A percentile compares a stretch with the other conserved stretches of the same genome.
Evolutionary conservation across 2,888 invertebrate genomes (phyloP).

Genomic region (Pelosia muscerda): DNA sequence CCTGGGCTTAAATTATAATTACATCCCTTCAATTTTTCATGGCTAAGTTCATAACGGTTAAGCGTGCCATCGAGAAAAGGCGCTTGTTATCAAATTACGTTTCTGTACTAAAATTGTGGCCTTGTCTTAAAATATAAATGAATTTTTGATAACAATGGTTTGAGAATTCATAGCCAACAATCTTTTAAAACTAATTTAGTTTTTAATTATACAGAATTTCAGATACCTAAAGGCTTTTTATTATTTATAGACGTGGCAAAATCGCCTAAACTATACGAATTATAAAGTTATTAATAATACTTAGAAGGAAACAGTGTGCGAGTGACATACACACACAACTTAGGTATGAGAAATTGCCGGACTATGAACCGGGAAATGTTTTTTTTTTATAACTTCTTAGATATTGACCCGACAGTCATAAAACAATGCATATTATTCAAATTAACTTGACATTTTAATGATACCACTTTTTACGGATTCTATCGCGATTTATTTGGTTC

Average conservation of each 20-base stretch:
- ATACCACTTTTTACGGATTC: too few relatives aligned
- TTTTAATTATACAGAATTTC: neutral
- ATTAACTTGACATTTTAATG: too few relatives aligned
- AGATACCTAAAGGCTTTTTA: fast-evolving
- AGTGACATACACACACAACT: too few relatives aligned
- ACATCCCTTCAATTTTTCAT: slow-evolving; percentile 10
- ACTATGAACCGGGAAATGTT: too few relatives aligned
- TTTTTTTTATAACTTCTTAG: too few relatives aligned
- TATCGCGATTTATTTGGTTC: too few relatives aligned
- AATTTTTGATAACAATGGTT: neutral
- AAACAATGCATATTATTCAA: too few relatives aligned
- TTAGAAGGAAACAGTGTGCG: too few relatives aligned
- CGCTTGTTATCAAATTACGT: slow-evolving; percentile 12
- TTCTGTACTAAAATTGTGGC: neutral
- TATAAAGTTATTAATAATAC: too few relatives aligned
- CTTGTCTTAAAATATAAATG: neutral
- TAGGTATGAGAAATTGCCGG: too few relatives aligned
- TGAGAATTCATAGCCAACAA: neutral
- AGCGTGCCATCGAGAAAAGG: slow-evolving; percentile 7
- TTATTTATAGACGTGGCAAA: neutral
- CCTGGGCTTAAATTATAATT: slow-evolving; percentile 9
- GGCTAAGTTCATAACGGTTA: slow-evolving; percentile 8
- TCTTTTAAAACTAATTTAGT: neutral
- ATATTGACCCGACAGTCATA: too few relatives aligned
- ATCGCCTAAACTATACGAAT: too few relatives aligned